Conservation (phyloP, 2,797 vertebrate genomes). For the Aselliscus stoliczkanus region DNA sequence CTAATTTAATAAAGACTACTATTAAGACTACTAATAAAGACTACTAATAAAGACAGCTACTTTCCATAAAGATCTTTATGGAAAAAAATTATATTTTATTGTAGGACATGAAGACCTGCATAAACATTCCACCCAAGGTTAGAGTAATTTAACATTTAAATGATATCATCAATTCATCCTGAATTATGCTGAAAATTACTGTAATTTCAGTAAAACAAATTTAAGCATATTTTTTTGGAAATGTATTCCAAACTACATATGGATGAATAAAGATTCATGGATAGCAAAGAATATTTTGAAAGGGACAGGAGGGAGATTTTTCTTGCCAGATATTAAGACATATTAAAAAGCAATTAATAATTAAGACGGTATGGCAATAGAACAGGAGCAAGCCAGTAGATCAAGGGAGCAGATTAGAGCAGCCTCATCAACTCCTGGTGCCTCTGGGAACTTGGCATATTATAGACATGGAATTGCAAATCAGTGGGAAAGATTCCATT, state of each 20-base stretch:
- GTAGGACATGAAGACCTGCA: background rate
- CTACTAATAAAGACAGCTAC: too few species aligned
- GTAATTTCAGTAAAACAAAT: background rate
- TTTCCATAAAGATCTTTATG: background rate
- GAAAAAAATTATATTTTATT: background rate
- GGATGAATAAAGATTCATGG: background rate
- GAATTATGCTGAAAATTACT: constrained; percentile 21
- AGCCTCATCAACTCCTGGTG: background rate
- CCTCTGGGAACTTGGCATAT: background rate
- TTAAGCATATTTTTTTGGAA: background rate
- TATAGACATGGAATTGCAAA: background rate
- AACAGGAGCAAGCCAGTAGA: background rate
- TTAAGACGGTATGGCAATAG: background rate
- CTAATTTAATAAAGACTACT: background rate
- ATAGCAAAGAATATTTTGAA: background rate
- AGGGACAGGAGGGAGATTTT: background rate
- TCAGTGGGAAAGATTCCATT: background rate
- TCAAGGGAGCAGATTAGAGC: background rate
- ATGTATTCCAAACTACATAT: background rate
- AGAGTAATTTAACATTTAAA: background rate
- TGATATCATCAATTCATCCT: background rate
- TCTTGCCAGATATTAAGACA: background rate
- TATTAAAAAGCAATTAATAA: background rate
- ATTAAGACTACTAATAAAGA: background rate
- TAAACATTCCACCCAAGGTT: background rate